Percentiles rank a stretch among this genome's conserved stretches.
Evolutionary conservation across 2,888 invertebrate genomes (phyloP).

Genomic region (Bursaphelenchus okinawaensis): DNA sequence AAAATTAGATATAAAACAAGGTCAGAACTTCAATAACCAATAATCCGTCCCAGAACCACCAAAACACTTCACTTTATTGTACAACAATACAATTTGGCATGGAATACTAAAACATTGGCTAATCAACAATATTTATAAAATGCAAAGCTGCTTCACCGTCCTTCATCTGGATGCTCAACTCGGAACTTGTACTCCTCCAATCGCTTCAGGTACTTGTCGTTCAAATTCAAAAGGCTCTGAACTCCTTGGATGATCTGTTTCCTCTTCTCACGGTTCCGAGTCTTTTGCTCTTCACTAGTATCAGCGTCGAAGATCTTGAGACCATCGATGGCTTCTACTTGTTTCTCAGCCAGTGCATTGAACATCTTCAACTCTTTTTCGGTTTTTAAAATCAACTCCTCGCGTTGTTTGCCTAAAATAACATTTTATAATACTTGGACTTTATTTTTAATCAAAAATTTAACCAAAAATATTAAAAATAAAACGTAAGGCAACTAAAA

Average conservation of each 20-base stretch:
- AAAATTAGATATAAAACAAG: no score
- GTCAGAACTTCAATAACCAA: no score
- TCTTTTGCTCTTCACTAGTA: slow-evolving; percentile 38
- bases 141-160: no score
- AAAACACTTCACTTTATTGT: no score
- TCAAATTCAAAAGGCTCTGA: slow-evolving; percentile 44
- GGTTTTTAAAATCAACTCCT: slow-evolving; percentile 43
- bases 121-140: no score
- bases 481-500: no score
- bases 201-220: slow-evolving; percentile 36
- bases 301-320: slow-evolving; percentile 36
- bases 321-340: slow-evolving; percentile 49
- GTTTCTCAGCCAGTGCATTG: slow-evolving; percentile 38
- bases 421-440: no score
- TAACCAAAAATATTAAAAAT: neutral
- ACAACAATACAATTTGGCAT: no score
- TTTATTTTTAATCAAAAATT: no score
- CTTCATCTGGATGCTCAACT: slow-evolving; percentile 22
- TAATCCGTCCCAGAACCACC: no score
- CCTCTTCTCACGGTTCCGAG: slow-evolving; percentile 48
- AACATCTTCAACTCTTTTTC: slow-evolving; percentile 44
- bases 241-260: slow-evolving; percentile 46
- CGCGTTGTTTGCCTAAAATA: slow-evolving; percentile 34
- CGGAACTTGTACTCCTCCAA: slow-evolving; percentile 25
- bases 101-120: no score